Conservation (phyloP, 2,113 vertebrate species). For the Salvelinus namaycush region DNA sequence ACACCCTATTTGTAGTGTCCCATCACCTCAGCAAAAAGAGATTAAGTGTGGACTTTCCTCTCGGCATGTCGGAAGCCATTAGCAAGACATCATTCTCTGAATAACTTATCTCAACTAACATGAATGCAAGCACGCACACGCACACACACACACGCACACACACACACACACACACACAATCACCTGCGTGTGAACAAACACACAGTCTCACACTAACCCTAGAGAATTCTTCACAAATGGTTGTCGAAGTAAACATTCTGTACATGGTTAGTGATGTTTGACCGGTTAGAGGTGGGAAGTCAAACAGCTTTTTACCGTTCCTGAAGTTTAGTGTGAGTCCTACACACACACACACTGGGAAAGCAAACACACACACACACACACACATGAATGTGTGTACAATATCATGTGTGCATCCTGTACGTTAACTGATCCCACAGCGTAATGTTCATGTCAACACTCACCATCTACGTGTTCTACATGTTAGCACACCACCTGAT, state of each 20-base stretch:
- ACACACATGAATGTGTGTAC: too few species aligned
- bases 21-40: constrained; percentile 27
- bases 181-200: background rate
- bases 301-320: background rate
- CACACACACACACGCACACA: constrained; percentile 11
- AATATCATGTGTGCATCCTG: too few species aligned
- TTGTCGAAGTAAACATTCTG: constrained; percentile 34
- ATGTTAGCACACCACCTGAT: too few species aligned
- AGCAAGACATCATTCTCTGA: constrained; percentile 47
- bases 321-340: background rate
- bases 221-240: constrained; percentile 28
- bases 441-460: too few species aligned
- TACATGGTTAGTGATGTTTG: background rate
- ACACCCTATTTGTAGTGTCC: background rate
- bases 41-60: constrained; percentile 34
- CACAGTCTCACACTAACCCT: constrained; percentile 34
- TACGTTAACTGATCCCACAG: too few species aligned
- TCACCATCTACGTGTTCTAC: too few species aligned
- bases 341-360: too few species aligned
- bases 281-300: background rate
- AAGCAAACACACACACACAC: too few species aligned
- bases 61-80: constrained; percentile 52
- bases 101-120: constrained; percentile 21
- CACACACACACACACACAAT: constrained; percentile 39
- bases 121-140: constrained; percentile 1